Evolutionary conservation across 2,888 invertebrate species (phyloP).

Genomic region (Hartigia nigra): DNA sequence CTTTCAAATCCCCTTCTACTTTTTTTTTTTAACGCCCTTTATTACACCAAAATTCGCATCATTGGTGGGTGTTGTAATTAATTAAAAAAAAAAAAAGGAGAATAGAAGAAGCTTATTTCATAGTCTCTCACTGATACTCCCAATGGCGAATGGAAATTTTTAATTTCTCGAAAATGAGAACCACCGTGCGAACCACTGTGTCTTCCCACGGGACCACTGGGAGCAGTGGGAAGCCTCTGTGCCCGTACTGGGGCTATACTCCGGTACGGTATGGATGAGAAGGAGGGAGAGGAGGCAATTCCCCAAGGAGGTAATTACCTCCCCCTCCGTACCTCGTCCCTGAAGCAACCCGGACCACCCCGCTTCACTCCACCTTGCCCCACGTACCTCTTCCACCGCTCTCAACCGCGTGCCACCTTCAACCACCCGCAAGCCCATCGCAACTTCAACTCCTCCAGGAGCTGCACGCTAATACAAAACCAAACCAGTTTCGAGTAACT

Average conservation of each 20-base stretch:
- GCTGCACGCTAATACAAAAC: conserved; percentile 64
- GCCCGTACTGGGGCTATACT: conserved; percentile 56
- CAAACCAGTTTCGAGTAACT: conserved; percentile 53
- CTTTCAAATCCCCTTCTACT: neutral
- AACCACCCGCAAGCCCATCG: conserved; percentile 55
- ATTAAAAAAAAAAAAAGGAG: neutral
- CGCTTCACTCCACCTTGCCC: conserved; percentile 30
- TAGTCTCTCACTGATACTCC: neutral
- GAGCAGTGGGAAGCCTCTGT: conserved; percentile 61
- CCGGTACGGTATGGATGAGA: conserved; percentile 44
- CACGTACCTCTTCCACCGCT: conserved; percentile 27
- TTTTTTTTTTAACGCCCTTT: neutral
- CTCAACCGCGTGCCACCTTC: neutral
- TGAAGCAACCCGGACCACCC: conserved; percentile 32
- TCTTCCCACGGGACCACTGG: conserved; percentile 57
- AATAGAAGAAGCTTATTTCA: neutral
- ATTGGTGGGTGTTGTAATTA: neutral
- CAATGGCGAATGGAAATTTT: conserved; percentile 36
- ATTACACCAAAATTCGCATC: neutral
- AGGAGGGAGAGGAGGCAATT: conserved; percentile 48
- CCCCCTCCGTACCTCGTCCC: conserved; percentile 41
- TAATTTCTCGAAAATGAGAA: conserved; percentile 57
- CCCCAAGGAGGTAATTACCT: conserved; percentile 64
- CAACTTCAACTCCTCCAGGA: conserved; percentile 62
- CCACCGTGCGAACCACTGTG: conserved; percentile 55